Base-by-base conservation (phyloP, 64 coral and sea anemone species). In the Porites lutea region DNA sequence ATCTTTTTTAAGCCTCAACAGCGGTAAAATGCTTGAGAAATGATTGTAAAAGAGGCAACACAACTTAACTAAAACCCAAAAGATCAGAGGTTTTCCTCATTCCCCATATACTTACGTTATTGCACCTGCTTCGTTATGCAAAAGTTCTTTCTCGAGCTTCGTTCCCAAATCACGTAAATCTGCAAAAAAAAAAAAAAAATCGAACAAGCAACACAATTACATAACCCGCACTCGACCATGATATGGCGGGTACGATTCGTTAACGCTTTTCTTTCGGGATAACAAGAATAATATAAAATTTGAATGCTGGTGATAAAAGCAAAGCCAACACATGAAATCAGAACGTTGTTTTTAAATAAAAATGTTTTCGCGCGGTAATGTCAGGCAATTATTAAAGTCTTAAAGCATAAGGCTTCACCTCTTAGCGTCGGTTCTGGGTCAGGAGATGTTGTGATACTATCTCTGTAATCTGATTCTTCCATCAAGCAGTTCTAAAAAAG, bases 131-230 rank as follows among this genome's bases (percentile, higher is more conserved):
- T 37, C 80, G 52, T 23, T 72, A 23, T 93, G 84, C 13, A 96
- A 70, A 65, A 96, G 74, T 93, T 96, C 95, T 74, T 87, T 96
- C 57, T 96, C 95, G 22, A 96, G 92, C 27, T 93, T 96, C 11
- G 95, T 96, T 65, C 95, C 95, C 22, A 96, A 74, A 71, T 96
- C 91, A 47, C 95, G 90, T 68, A 96, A 86, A 86, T 96, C 95
- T 96, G 54, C 4, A 45, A 69, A 73, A 2, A 77, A 89, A 72
- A 45, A 69, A 73, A 2, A 77, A 89, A 72, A 54, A 37, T 37
- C 27, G 3, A 62, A 59, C 13, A 89, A 22, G 47, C 37, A 52
- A n/a, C 4, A 82, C 49, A 53, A 18, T 27, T 11, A 82, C 15
- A 15, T 4, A 58, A 54, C 9, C 27, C 27, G 27, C 27, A 37